Evolutionary conservation across 2,888 invertebrate genomes (phyloP).

Genomic region (Nymphalis c-album): DNA sequence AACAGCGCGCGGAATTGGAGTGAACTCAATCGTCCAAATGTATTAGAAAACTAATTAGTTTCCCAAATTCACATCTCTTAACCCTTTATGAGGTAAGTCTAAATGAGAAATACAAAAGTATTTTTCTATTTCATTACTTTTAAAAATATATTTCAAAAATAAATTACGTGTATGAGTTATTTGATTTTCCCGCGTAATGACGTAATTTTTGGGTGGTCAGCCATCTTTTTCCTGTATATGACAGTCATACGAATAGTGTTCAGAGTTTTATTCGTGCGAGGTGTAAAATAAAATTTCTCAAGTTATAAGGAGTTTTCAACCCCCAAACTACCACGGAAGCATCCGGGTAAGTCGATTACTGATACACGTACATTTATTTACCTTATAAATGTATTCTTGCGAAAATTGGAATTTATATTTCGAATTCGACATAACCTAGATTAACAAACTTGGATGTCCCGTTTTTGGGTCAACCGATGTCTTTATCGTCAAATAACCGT

Average conservation of each 20-base stretch:
- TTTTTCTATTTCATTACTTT: slow-evolving; percentile 20
- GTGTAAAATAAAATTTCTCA: slow-evolving; percentile 60
- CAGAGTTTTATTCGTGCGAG: slow-evolving; percentile 57
- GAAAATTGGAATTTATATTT: slow-evolving; percentile 40
- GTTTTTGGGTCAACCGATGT: slow-evolving; percentile 71
- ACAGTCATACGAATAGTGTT: slow-evolving; percentile 70
- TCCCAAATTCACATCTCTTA: slow-evolving; percentile 50
- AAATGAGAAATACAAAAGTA: slow-evolving; percentile 19
- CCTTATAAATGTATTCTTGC: slow-evolving; percentile 7
- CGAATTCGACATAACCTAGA: slow-evolving; percentile 43
- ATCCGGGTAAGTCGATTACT: slow-evolving; percentile 72
- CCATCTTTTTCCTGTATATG: slow-evolving; percentile 55
- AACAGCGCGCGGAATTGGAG: slow-evolving; percentile 71
- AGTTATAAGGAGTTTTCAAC: slow-evolving; percentile 61
- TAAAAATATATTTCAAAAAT: slow-evolving; percentile 32
- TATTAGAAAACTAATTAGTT: slow-evolving; percentile 58
- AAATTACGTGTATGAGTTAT: slow-evolving; percentile 52
- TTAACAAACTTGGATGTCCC: slow-evolving; percentile 35
- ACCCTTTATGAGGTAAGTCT: slow-evolving; percentile 70
- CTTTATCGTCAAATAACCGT: slow-evolving; percentile 12
- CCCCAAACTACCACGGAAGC: slow-evolving; percentile 69
- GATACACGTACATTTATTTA: slow-evolving; percentile 35
- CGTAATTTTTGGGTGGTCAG: slow-evolving; percentile 60
- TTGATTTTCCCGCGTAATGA: slow-evolving; percentile 75
- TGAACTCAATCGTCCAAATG: slow-evolving; percentile 64